Evolutionary conservation across 1,140 invertebrate genomes (phyloP).

Genomic region (Doryteuthis pealeii): DNA sequence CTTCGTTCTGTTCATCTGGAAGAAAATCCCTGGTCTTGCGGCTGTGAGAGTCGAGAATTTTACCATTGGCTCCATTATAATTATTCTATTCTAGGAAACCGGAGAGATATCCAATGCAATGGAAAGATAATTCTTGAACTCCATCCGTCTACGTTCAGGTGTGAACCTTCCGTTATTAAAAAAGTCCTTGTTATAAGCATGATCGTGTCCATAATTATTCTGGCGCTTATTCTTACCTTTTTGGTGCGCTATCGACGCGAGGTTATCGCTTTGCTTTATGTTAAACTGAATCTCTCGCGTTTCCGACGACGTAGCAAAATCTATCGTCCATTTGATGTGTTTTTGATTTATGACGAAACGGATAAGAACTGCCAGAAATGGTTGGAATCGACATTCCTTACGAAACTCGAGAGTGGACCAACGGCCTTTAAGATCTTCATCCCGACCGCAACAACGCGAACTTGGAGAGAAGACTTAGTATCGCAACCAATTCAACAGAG

Average conservation of each 20-base stretch:
- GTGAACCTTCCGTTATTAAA: neutral
- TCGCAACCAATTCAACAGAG: neutral
- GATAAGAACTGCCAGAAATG: slow-evolving; percentile 3
- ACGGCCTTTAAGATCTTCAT: neutral
- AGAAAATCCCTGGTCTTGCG: neutral
- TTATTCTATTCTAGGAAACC: neutral
- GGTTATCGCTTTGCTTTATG: neutral
- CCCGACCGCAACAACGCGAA: slow-evolving; percentile 8
- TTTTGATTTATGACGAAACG: neutral
- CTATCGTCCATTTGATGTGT: neutral
- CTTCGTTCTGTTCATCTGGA: neutral
- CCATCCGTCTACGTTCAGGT: neutral
- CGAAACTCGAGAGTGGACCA: neutral
- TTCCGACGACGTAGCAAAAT: neutral
- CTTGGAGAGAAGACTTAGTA: neutral
- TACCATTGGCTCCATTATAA: neutral
- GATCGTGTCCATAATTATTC: neutral
- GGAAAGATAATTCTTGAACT: neutral
- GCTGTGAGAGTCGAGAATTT: neutral
- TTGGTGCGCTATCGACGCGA: neutral
- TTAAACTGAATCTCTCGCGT: neutral
- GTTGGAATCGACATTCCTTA: neutral
- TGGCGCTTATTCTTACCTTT: neutral
- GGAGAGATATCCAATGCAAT: neutral
- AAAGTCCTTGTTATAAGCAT: neutral